Base-by-base conservation (phyloP, 2,888 invertebrate species). In the Pollenia labialis region DNA sequence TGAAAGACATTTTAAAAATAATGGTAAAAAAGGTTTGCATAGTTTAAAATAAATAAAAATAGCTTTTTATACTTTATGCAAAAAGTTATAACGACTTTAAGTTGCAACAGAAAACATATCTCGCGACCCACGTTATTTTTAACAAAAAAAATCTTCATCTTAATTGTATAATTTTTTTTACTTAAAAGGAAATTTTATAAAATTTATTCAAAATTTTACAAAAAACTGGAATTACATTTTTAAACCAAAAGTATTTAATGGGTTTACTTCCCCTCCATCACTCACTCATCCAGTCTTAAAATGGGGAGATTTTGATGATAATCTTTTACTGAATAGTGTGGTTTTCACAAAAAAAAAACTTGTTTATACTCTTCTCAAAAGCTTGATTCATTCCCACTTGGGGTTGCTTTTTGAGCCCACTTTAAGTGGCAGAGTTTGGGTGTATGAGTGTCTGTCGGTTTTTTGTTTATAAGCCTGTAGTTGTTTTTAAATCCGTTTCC, bases 301-400 rank as follows among this genome's bases (percentile, higher is more conserved):
- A 32, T 9, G 16, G 16, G 42, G 18, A 7, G 46, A 60, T 84
- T 74, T 60, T 74, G 52, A 84, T 80, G 68, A 80, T 68, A 84
- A 74, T 84, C 79, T 74, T 79, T 84, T 68, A 79, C 64, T 60
- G 58, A 66, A 66, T 77, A 77, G 62, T 83, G 76, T 40, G 76
- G 64, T 77, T 77, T 56, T 0, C 46, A 18, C 10, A 18, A 40
- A 44, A 64, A 23, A 48, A 32, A 56, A 23, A 40, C 8, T 60
- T 71, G 42, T 64, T 54, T 44, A 42, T 42, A 60, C 40, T 56
- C 44, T 64, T 66, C 46, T 12, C 32, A 77, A 79, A 72, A 66
- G 52, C 50, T 66, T 66, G 58, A 52, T 60, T 66, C 56, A 66
- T 58, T 72, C 3, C n/a, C 74, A 84, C 79, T 84, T 74, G 60